Evolutionary conservation across 2,797 vertebrate genomes (phyloP).

Genomic region (Anniella stebbinsi): DNA sequence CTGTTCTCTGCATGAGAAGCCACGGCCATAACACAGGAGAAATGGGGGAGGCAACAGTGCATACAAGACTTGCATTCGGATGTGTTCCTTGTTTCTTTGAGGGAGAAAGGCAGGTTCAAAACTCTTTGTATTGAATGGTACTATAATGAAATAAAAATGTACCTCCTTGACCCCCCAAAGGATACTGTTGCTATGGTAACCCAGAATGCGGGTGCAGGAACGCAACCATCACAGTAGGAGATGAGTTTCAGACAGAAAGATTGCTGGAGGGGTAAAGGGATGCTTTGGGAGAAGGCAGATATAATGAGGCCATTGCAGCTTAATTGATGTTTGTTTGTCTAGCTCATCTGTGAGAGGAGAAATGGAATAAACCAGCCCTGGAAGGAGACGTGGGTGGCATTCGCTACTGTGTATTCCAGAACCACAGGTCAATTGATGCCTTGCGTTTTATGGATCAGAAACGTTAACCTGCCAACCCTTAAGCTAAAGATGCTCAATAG

Average conservation of each 20-base stretch:
- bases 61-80: accelerated
- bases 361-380: accelerated
- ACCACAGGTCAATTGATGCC: not conserved
- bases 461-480: not conserved
- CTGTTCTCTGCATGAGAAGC: not conserved
- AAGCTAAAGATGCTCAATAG: not conserved
- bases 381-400: not conserved
- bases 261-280: conserved; percentile 41
- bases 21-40: not conserved
- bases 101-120: not conserved
- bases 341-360: conserved; percentile 40
- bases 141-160: conserved; percentile 41
- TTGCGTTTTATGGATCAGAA: not conserved
- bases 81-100: not conserved
- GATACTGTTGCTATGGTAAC: conserved; percentile 74
- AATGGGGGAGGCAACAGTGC: accelerated
- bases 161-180: conserved; percentile 2
- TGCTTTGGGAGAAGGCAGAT: conserved; percentile 20
- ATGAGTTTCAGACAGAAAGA: conserved; percentile 43
- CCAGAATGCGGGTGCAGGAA: not conserved
- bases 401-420: not conserved
- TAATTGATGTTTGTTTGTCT: conserved; percentile 7
- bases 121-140: conserved; percentile 10
- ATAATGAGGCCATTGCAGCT: conserved; percentile 38
- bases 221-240: conserved; percentile 26